Base-by-base conservation (phyloP, 2,797 vertebrate species). In the Spea hammondii region DNA sequence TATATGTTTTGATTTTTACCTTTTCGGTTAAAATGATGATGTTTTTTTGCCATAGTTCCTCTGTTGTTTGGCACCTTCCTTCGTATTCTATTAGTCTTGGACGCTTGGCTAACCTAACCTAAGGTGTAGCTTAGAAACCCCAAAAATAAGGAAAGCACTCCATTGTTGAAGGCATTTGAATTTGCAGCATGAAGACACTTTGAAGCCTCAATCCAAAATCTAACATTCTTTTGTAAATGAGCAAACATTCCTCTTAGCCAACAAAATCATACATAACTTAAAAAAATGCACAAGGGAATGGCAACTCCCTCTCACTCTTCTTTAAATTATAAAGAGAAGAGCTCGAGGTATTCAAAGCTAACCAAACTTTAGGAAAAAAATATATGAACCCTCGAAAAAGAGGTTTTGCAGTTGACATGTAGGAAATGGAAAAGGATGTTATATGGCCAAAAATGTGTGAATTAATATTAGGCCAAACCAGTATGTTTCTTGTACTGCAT, bases 71-170 rank as follows among this genome's bases (percentile, higher is more conserved):
- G 83, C 82, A 85, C 70, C 50, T 55, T 69, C 51, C 51, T 77
- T 80, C 82, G 49, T 71, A 86, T 50, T 47, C 48, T 84, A 14
- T 3, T 51, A 86, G 80, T 62, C 83, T 74, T 73, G 73, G 83
- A 85, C 72, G 80, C 77, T 86, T 82, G 70, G 87, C 79, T 85
- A 76, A 75, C 50, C 74, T 68, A 77, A 82, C 88, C 85, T 83
- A 79, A 82, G 74, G 69, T 44, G 65, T 55, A 32, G 67, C 64
- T 75, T 57, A 69, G 65, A 5, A 1, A 85, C 84, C 85, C 87
- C 89, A 79, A 83, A 71, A 79, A 85, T 73, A 87, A 86, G 80
- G 70, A 85, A 87, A 49, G 76, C 79, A 85, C 81, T 86, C 79
- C 79, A 77, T 82, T 82, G 79, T 86, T 84, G 76, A 85, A 83